Base-by-base conservation (phyloP, 2,113 vertebrate genomes). In the Copsychus sechellarum region DNA sequence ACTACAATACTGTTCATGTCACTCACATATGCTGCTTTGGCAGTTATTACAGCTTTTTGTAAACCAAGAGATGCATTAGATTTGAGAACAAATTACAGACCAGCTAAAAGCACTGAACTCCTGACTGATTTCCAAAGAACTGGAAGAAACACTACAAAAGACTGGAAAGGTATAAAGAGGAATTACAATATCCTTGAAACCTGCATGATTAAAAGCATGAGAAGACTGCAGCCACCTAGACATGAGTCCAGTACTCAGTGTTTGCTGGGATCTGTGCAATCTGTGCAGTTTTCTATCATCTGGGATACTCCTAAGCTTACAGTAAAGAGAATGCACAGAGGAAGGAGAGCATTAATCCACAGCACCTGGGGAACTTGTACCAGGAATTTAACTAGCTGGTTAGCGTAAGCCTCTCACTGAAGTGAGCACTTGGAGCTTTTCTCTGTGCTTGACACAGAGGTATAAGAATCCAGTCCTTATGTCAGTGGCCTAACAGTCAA, bases 1-100 rank as follows among this genome's bases (percentile, higher is more conserved):
- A 61, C 83, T 92, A 85, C 94, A 96, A 95, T 91, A 88, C 89
- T 72, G 89, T 90, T 95, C 79, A 62, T 86, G 92, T 94, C 95
- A 95, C 88, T 88, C 79, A 31, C 92, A 95, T 88, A 95, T 88
- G 92, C 58, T 93, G 79, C 88, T 70, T 73, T 94, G 88, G 86
- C 96, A 93, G 45, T 43, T 80, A 66, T 50, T 73, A 23, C 38
- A 51, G 51, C 5, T 64, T 82, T 87, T 20, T 42, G n/a, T 77
- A 88, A 92, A 47, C 34, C 64, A 86, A 81, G 61, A 28, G 6
- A 28, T 15, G 56, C 6, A 0, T 50, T 33, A 15, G 5, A 58
- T 28, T 58, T 36, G 48, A 85, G 85, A 90, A 85, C 25, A 93
- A 97, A 81, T 82, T 76, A 61, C n/a, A 86, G 69, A 78, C 6